Conservation (phyloP, 2,113 vertebrate genomes). For the Panthera tigris region DNA sequence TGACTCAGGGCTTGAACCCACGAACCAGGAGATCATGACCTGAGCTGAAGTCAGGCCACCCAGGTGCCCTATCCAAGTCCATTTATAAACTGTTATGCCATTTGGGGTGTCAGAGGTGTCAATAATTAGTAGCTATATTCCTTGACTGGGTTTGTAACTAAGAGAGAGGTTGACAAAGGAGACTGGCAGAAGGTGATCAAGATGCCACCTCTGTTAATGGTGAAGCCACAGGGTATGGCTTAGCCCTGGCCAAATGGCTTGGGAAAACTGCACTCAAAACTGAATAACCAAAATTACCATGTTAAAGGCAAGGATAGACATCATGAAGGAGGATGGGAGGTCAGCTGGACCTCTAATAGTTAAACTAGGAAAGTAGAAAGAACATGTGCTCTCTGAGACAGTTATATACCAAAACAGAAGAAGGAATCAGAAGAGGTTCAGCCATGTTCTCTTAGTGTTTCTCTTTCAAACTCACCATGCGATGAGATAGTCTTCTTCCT, state of each 20-base stretch:
- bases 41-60: too few species aligned
- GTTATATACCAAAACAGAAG: neutral
- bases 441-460: neutral
- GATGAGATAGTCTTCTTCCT: neutral
- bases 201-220: neutral
- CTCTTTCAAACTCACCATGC: neutral
- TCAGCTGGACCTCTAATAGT: too few species aligned
- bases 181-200: neutral
- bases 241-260: neutral
- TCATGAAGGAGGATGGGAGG: fast-evolving
- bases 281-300: neutral
- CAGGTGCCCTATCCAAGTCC: too few species aligned
- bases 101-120: neutral
- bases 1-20: too few species aligned
- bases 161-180: neutral
- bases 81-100: neutral
- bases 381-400: neutral
- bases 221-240: neutral
- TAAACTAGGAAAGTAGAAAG: neutral
- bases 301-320: neutral
- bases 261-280: neutral
- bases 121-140: neutral
- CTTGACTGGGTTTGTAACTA: neutral
- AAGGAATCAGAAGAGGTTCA: neutral
- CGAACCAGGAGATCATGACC: too few species aligned